A percentile compares a stretch with the other conserved stretches of the same genome.
Conservation (phyloP, 2,888 invertebrate genomes). For the Petrolisthes cinctipes region DNA sequence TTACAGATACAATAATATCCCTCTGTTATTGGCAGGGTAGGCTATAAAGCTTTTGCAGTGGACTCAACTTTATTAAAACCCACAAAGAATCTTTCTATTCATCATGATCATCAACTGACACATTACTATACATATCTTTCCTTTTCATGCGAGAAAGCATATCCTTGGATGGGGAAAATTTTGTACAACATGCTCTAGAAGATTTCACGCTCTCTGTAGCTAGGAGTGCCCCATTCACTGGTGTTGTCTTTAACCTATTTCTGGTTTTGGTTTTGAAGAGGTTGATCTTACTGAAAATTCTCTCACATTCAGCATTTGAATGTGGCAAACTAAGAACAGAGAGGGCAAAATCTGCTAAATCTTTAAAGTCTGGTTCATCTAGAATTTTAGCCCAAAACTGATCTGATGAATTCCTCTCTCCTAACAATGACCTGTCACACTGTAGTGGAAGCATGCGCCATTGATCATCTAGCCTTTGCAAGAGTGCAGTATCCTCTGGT, state of each 20-base stretch:
- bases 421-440: constrained; percentile 12
- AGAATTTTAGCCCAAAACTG: constrained; percentile 1
- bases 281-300: constrained; percentile 22
- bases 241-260: constrained; percentile 2
- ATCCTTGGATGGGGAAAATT: constrained; percentile 3
- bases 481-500: constrained; percentile 17
- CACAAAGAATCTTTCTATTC: too few species aligned
- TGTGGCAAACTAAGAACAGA: constrained; percentile 16
- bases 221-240: constrained; percentile 8
- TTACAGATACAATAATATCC: too few species aligned
- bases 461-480: constrained; percentile 3
- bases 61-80: too few species aligned
- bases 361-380: constrained; percentile 4
- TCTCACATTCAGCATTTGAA: constrained; percentile 6
- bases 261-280: constrained; percentile 15
- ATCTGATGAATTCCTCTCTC: not conserved
- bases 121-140: constrained; percentile 10
- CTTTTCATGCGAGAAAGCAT: not conserved
- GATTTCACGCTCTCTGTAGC: constrained; percentile 16
- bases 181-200: constrained; percentile 12
- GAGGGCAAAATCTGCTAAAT: not conserved
- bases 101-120: not conserved
- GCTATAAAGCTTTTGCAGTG: too few species aligned
- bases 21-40: too few species aligned
- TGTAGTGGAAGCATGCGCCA: constrained; percentile 24